Evolutionary conservation across 2,113 vertebrate genomes (phyloP).

Genomic region (Silurus meridionalis): DNA sequence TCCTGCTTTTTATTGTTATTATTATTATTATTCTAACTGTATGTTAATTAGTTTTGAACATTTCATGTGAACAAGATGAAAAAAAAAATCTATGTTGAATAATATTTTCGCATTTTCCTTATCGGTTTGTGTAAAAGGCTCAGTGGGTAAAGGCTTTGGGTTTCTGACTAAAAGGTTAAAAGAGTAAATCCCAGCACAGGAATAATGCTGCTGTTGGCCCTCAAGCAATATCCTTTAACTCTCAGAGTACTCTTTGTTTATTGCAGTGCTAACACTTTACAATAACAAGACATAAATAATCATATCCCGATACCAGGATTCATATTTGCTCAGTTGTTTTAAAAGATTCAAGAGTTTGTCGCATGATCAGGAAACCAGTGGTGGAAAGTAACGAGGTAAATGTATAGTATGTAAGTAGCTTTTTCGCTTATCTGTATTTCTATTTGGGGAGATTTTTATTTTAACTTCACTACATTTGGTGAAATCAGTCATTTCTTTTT

Average conservation of each 20-base stretch:
- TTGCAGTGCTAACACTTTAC: background rate
- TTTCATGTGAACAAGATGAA: background rate
- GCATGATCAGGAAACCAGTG: no score
- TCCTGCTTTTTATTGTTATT: background rate
- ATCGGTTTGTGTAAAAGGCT: background rate
- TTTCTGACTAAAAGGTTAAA: background rate
- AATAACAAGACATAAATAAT: no score
- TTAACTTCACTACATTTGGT: no score
- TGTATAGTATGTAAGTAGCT: no score
- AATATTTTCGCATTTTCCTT: background rate
- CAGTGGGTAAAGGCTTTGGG: background rate
- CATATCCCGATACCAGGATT: no score
- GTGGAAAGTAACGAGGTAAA: no score
- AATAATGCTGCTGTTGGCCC: background rate
- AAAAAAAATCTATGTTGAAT: background rate
- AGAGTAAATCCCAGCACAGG: background rate
- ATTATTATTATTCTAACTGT: background rate
- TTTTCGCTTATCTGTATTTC: no score
- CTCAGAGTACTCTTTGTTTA: background rate
- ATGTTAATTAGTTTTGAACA: background rate
- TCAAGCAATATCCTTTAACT: background rate
- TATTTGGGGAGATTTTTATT: no score
- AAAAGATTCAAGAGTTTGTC: no score
- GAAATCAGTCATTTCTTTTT: no score
- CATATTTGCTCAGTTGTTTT: no score